Evolutionary conservation across 2,113 vertebrate species (phyloP).

Genomic region (Anarhynchus alexandrinus): DNA sequence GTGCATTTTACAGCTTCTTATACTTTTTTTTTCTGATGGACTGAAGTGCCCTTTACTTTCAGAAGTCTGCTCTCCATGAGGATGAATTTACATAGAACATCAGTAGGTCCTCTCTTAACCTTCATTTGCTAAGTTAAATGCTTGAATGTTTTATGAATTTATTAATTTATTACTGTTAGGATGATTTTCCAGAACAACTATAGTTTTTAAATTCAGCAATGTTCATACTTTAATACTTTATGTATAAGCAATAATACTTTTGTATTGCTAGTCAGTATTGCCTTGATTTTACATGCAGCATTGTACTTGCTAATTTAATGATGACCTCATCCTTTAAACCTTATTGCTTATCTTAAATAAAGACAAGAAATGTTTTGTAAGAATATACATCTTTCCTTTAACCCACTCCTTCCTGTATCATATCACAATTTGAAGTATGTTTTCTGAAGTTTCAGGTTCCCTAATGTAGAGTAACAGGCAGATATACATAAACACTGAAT

Average conservation of each 20-base stretch:
- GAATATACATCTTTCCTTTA: not conserved
- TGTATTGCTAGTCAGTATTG: not conserved
- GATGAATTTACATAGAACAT: not conserved
- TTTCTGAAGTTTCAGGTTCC: not conserved
- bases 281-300: not conserved
- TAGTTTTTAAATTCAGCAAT: not conserved
- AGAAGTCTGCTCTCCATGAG: not conserved
- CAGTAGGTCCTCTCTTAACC: not conserved
- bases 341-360: not conserved
- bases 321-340: not conserved
- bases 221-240: not conserved
- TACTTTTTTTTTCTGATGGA: not conserved
- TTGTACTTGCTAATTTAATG: not conserved
- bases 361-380: not conserved
- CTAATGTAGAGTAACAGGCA: not conserved
- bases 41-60: not conserved
- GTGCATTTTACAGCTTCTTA: not conserved
- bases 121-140: not conserved
- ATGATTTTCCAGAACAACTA: not conserved
- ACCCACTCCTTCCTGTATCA: fast-evolving
- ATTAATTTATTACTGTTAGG: not conserved
- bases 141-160: not conserved
- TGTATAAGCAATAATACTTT: not conserved
- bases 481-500: not conserved
- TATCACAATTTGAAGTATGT: not conserved